Conservation (phyloP, 2,888 invertebrate genomes). For the Strigamia crassipes region DNA sequence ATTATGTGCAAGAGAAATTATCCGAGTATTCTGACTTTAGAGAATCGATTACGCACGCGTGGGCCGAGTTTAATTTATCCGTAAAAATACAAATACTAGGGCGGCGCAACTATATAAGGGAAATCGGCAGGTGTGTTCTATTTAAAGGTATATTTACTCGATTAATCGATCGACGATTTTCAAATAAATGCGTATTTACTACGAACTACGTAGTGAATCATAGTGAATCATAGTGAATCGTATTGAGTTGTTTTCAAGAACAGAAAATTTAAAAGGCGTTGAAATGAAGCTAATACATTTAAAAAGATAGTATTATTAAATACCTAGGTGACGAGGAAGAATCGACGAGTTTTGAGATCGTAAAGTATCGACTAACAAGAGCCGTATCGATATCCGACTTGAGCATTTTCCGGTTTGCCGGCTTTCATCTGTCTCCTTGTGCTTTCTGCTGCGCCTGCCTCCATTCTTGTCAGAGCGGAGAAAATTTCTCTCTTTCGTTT, state of each 20-base stretch:
- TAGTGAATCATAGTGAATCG: no score
- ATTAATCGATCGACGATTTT: no score
- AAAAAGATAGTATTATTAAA: no score
- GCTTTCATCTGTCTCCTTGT: neutral
- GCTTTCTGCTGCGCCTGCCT: constrained; percentile 10
- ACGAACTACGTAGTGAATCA: no score
- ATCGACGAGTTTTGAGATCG: neutral
- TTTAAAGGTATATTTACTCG: neutral
- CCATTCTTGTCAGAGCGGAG: neutral
- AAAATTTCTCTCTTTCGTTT: neutral
- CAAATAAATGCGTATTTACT: no score
- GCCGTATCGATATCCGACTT: neutral
- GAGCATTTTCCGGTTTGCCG: neutral
- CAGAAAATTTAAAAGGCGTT: no score
- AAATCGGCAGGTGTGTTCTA: neutral
- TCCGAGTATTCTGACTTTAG: neutral
- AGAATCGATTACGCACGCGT: neutral
- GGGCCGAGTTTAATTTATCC: neutral
- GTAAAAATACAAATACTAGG: no score
- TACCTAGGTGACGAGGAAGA: no score
- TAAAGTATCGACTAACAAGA: neutral
- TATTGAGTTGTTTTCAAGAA: no score
- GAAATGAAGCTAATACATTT: no score
- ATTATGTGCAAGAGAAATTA: neutral
- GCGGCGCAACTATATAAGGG: neutral